Evolutionary conservation across 2,113 vertebrate species (phyloP).

Genomic region (Charadrius vociferus): DNA sequence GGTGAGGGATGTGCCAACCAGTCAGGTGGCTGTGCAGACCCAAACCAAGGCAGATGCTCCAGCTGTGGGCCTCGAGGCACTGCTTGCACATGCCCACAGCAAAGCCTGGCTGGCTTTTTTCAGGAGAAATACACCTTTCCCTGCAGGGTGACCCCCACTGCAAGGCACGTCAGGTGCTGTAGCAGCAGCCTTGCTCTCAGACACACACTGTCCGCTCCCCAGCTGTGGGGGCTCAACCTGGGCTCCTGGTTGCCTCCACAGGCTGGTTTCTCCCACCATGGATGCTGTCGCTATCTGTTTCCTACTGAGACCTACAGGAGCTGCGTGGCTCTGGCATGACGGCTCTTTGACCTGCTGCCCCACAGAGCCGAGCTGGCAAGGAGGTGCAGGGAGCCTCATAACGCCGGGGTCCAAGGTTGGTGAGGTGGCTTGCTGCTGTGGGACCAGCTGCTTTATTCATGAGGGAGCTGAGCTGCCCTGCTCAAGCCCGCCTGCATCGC

Average conservation of each 20-base stretch:
- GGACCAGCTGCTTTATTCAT: background rate
- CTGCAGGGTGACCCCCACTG: background rate
- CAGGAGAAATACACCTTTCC: background rate
- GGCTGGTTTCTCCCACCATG: background rate
- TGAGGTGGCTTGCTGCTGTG: background rate
- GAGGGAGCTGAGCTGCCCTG: background rate
- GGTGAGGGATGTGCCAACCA: background rate
- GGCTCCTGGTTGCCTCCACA: rapidly evolving
- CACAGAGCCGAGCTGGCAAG: background rate
- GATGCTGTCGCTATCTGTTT: background rate
- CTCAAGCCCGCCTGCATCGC: background rate
- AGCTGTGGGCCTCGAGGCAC: background rate
- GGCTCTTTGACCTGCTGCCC: background rate
- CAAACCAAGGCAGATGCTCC: background rate
- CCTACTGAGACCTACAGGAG: background rate
- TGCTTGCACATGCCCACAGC: rapidly evolving
- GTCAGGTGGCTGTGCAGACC: background rate
- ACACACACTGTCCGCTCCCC: background rate
- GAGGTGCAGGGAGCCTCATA: background rate
- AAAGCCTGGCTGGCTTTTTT: background rate
- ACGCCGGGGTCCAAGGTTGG: background rate
- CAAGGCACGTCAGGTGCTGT: rapidly evolving
- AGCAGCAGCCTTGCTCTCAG: background rate
- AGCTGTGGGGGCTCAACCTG: rapidly evolving
- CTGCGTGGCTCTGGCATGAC: background rate